Evolutionary conservation across 30 jellyfish, hydroid and myxozoan genomes (phyloP).

Genomic region (Sanderia malayensis): DNA sequence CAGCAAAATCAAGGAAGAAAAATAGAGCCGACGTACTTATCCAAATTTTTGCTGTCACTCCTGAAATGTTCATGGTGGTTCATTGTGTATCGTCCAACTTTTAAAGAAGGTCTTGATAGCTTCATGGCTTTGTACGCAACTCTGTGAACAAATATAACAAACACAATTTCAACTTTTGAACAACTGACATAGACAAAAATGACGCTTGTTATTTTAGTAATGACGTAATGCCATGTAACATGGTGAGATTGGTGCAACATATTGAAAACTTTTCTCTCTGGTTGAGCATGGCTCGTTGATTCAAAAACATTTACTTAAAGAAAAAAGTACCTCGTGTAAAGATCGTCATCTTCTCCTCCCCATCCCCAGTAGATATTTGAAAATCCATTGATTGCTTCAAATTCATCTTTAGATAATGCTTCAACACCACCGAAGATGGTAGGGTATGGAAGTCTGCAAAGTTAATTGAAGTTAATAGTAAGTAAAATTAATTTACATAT

Average conservation of each 20-base stretch:
- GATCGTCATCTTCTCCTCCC: constrained; percentile 99
- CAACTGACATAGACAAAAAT: too few species aligned
- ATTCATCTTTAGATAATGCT: constrained; percentile 76
- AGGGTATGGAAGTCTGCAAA: constrained; percentile 72
- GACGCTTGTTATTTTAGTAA: not conserved
- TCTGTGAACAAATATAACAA: constrained; percentile 16
- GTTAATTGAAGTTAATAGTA: too few species aligned
- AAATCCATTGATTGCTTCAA: constrained; percentile 75
- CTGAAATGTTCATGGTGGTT: constrained; percentile 43
- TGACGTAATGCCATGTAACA: not conserved
- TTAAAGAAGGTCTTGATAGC: constrained; percentile 39
- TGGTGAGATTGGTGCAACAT: not conserved
- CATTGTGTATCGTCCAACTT: constrained; percentile 59
- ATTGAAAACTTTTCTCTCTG: not conserved
- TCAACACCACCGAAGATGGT: constrained; percentile 92
- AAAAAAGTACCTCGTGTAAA: constrained; percentile 69
- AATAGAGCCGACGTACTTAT: constrained; percentile 29
- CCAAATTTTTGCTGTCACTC: constrained; percentile 36
- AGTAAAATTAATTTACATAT: too few species aligned
- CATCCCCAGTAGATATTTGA: constrained; percentile 98
- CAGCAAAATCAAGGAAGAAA: not conserved
- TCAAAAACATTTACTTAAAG: not conserved
- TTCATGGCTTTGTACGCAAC: constrained; percentile 29
- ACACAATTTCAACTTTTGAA: too few species aligned
- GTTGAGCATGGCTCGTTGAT: too few species aligned